Conservation (phyloP, 2,797 vertebrate genomes). For the Sparidentex hasta region DNA sequence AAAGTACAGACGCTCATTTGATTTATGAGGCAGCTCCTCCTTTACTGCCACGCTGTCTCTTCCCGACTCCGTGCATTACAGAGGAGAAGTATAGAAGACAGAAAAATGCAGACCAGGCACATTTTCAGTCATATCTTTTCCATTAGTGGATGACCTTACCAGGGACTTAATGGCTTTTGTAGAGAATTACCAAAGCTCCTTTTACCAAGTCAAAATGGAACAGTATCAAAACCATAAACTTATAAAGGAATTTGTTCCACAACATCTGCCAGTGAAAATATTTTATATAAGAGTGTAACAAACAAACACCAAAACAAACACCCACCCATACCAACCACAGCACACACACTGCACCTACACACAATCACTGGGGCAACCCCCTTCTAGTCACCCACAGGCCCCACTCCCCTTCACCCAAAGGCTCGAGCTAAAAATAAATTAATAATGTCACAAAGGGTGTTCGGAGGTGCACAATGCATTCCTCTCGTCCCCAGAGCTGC, state of each 20-base stretch:
- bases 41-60: constrained; percentile 57
- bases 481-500: constrained; percentile 73
- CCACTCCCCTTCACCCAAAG: constrained; percentile 54
- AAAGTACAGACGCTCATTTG: constrained; percentile 72
- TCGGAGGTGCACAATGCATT: constrained; percentile 84
- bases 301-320: constrained; percentile 51
- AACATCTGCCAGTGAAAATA: constrained; percentile 11
- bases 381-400: constrained; percentile 60
- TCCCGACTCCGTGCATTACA: constrained; percentile 40
- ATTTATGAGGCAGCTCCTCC: constrained; percentile 75
- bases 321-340: constrained; percentile 37
- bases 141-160: constrained; percentile 8
- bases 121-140: constrained; percentile 12
- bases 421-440: constrained; percentile 83
- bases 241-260: constrained; percentile 26
- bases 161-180: not conserved
- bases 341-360: constrained; percentile 47
- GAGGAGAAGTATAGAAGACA: constrained; percentile 38
- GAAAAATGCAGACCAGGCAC: constrained; percentile 17
- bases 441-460: constrained; percentile 84
- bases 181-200: constrained; percentile 7
- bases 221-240: constrained; percentile 3
- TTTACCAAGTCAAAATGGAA: constrained; percentile 27
- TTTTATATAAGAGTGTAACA: constrained; percentile 25
- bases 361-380: constrained; percentile 70